phyloP scores from a whole-genome alignment of 2,113 vertebrate genomes.

The Aptenodytes forsteri region DNA sequence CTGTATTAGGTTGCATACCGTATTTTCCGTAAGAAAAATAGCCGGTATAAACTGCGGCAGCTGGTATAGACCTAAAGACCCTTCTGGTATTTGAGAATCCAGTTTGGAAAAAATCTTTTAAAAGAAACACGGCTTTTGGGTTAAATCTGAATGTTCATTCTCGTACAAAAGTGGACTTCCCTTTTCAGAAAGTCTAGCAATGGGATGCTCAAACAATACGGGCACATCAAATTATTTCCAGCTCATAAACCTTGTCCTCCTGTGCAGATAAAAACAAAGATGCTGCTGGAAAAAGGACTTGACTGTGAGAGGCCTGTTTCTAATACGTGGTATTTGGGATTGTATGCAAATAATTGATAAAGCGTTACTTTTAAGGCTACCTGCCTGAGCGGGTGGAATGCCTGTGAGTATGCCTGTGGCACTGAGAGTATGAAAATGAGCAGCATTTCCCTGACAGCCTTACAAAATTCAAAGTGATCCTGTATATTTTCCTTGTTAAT shows the following conservation, averaged over 20 bases:
- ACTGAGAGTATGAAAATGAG: neutral
- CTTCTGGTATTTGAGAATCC: neutral
- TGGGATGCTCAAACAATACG: neutral
- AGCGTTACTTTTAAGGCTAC: neutral
- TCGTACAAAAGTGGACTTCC: neutral
- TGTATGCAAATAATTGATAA: neutral
- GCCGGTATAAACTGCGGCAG: neutral
- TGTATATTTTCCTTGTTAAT: neutral
- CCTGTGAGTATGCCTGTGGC: too few relatives aligned
- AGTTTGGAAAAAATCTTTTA: neutral
- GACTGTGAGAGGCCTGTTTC: neutral
- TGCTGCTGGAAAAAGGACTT: neutral
- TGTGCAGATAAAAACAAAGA: neutral
- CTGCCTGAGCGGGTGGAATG: neutral
- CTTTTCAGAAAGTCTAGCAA: neutral
- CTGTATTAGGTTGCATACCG: rapidly evolving
- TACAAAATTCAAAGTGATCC: neutral
- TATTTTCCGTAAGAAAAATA: neutral
- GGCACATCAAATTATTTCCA: neutral
- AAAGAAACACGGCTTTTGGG: neutral
- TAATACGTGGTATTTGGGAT: neutral
- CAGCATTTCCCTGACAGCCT: neutral
- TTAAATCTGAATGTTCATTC: neutral
- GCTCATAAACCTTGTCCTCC: rapidly evolving
- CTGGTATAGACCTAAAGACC: neutral